phyloP scores from a whole-genome alignment of 2,797 vertebrate genomes.

The Acrocephalus scirpaceus region DNA sequence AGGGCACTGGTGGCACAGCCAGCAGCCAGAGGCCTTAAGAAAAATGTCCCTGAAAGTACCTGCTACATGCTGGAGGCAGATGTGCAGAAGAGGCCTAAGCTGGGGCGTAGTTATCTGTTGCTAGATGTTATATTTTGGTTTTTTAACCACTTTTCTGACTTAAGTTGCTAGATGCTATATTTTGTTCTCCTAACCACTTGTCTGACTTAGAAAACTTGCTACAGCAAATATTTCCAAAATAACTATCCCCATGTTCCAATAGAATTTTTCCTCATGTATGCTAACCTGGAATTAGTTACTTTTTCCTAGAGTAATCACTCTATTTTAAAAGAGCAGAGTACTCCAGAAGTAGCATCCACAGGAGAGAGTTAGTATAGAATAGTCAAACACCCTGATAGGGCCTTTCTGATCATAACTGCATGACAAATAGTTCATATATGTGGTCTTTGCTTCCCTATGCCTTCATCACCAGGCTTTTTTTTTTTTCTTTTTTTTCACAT shows the following conservation, averaged over 20 bases:
- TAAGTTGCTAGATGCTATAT: neutral
- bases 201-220: neutral
- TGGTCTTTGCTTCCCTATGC: neutral
- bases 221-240: neutral
- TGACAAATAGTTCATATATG: neutral
- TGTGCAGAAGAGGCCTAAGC: neutral
- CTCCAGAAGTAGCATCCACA: neutral
- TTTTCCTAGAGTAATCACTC: neutral
- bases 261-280: neutral
- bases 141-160: neutral
- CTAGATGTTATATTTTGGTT: neutral
- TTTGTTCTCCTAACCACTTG: neutral
- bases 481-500: fast-evolving
- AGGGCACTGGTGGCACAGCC: constrained; percentile 53
- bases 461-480: neutral
- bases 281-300: neutral
- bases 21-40: neutral
- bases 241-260: neutral
- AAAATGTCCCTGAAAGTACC: neutral
- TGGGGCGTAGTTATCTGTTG: neutral
- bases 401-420: neutral
- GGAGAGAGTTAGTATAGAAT: neutral
- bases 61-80: neutral
- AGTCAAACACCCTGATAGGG: neutral
- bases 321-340: neutral